Conservation (phyloP, 2,113 vertebrate genomes). For the Cyprinodon tularosa region DNA sequence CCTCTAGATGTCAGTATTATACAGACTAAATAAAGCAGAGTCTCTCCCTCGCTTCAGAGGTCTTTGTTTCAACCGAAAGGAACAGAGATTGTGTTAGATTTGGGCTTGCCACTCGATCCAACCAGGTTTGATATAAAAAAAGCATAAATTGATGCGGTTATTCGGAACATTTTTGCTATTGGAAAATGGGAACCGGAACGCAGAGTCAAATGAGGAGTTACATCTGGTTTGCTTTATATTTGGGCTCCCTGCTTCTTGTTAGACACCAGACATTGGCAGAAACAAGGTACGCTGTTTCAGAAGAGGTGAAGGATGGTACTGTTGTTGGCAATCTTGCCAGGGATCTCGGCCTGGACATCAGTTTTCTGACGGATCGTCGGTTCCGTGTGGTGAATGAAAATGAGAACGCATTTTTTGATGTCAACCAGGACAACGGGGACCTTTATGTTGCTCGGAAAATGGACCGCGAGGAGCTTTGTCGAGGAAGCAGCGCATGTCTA, state of each 20-base stretch:
- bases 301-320: conserved; percentile 74
- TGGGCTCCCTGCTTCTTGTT: neutral
- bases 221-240: neutral
- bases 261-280: neutral
- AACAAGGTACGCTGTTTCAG: conserved; percentile 65
- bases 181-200: neutral
- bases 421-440: conserved; percentile 73
- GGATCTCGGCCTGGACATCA: conserved; percentile 73
- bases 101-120: neutral
- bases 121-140: neutral
- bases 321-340: conserved; percentile 76
- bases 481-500: conserved; percentile 43
- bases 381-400: conserved; percentile 67
- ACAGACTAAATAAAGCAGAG: neutral
- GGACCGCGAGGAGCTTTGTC: conserved; percentile 69
- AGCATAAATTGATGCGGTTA: neutral
- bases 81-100: neutral
- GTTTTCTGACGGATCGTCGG: conserved; percentile 50
- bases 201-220: neutral
- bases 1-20: conserved; percentile 26
- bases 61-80: conserved; percentile 8
- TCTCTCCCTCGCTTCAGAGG: neutral
- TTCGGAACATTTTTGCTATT: neutral
- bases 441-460: conserved; percentile 72
- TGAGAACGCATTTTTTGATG: conserved; percentile 68